phyloP scores from a whole-genome alignment of 1,140 invertebrate species.

The Meloidogyne chitwoodi region DNA sequence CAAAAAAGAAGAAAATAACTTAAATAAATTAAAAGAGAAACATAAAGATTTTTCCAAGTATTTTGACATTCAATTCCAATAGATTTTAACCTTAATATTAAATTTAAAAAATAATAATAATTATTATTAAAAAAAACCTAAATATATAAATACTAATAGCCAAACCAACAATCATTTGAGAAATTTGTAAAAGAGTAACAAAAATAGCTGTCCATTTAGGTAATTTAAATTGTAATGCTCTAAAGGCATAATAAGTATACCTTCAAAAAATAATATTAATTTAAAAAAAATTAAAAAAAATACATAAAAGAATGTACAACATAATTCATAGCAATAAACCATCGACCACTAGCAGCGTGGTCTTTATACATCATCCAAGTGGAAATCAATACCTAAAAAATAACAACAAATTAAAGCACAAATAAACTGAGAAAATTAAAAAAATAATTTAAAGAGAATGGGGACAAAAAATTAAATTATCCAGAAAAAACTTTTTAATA shows the following conservation, averaged over 20 bases:
- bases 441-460: too few relatives aligned
- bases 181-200: conserved; percentile 83
- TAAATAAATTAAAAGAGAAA: conserved; percentile 90
- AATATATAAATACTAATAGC: conserved; percentile 76
- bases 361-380: conserved; percentile 95
- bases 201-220: conserved; percentile 79
- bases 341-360: conserved; percentile 86
- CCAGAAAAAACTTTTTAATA: too few relatives aligned
- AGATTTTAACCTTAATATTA: conserved; percentile 64
- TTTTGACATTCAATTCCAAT: conserved; percentile 71
- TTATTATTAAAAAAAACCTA: not conserved
- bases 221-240: conserved; percentile 74
- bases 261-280: conserved; percentile 71
- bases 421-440: too few relatives aligned
- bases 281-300: not conserved
- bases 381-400: conserved; percentile 76
- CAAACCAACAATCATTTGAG: conserved; percentile 91
- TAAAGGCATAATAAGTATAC: conserved; percentile 96
- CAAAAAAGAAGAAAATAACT: conserved; percentile 64
- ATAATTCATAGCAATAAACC: conserved; percentile 99
- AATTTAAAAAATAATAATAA: not conserved
- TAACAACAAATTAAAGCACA: conserved; percentile 59
- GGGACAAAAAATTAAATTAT: too few relatives aligned
- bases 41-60: conserved; percentile 78
- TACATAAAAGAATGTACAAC: conserved; percentile 67